Percentiles rank a stretch among this genome's conserved stretches.
phyloP scores from a whole-genome alignment of 2,113 vertebrate species.

The Psephotus haematonotus region DNA sequence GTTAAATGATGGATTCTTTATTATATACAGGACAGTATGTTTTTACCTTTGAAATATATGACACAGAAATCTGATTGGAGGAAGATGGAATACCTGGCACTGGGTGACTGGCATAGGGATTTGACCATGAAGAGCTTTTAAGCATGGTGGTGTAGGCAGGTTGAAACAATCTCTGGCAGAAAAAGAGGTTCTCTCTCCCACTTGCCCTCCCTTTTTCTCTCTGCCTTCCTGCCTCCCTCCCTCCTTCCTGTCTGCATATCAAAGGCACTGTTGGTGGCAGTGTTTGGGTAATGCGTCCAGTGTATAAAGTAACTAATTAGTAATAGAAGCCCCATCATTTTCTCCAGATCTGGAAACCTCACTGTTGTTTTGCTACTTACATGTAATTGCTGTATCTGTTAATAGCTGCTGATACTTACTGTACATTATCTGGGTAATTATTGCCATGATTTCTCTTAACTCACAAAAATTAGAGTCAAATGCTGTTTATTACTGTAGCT shows the following conservation, averaged over 20 bases:
- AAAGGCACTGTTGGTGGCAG: slow-evolving; percentile 91
- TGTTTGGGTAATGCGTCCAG: slow-evolving; percentile 87
- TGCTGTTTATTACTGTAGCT: slow-evolving; percentile 11
- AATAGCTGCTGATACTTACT: slow-evolving; percentile 68
- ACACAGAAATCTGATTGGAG: background rate
- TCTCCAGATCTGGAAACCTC: slow-evolving; percentile 70
- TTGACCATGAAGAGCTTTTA: slow-evolving; percentile 38
- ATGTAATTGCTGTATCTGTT: slow-evolving; percentile 49
- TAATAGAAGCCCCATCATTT: slow-evolving; percentile 75
- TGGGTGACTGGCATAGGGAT: background rate
- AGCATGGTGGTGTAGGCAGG: slow-evolving; percentile 50
- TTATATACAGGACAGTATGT: background rate
- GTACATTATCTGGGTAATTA: slow-evolving; percentile 63
- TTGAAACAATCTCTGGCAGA: slow-evolving; percentile 62
- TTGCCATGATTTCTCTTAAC: slow-evolving; percentile 65
- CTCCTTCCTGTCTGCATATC: slow-evolving; percentile 80
- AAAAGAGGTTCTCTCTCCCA: slow-evolving; percentile 61
- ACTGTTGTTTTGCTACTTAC: slow-evolving; percentile 43
- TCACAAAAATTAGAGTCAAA: slow-evolving; percentile 49
- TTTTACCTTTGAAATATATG: background rate
- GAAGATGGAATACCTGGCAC: background rate
- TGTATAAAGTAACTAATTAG: slow-evolving; percentile 90
- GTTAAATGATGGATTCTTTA: background rate
- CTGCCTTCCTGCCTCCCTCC: slow-evolving; percentile 17
- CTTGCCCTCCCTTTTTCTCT: background rate